Conservation (phyloP, 1,140 invertebrate genomes). For the Caenorhabditis inopinata region DNA sequence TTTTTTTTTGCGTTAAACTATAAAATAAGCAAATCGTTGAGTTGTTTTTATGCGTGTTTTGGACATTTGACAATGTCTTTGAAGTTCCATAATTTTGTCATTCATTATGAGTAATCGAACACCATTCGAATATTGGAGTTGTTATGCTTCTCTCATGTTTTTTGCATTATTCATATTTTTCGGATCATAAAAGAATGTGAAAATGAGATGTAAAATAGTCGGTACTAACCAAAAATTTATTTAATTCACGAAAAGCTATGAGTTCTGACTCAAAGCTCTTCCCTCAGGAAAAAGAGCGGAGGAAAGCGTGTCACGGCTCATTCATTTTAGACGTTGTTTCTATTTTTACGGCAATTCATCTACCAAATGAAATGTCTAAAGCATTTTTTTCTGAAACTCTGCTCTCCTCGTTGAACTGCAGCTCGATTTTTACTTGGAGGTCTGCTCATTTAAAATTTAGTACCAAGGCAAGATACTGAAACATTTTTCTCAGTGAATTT, state of each 20-base stretch:
- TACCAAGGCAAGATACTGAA: background rate
- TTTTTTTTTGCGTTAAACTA: too few species aligned
- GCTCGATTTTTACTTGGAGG: background rate
- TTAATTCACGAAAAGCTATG: slow-evolving; percentile 18
- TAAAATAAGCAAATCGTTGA: too few species aligned
- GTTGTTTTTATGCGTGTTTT: too few species aligned
- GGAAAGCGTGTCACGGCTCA: background rate
- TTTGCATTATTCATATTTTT: too few species aligned
- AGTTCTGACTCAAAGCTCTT: background rate
- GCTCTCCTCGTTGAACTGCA: background rate
- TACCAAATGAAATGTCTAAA: background rate
- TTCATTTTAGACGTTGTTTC: background rate
- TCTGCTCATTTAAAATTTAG: background rate
- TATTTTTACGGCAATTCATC: background rate
- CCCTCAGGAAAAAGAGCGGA: background rate
- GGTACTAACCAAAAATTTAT: background rate
- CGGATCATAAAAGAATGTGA: too few species aligned
- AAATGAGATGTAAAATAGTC: background rate
- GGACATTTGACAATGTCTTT: too few species aligned
- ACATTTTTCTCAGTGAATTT: too few species aligned
- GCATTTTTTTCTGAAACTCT: background rate
- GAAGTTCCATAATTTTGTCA: too few species aligned
- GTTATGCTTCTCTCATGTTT: too few species aligned
- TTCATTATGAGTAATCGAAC: too few species aligned
- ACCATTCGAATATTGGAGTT: background rate